Evolutionary conservation across 2,888 invertebrate genomes (phyloP).

Genomic region (Unio pictorum): DNA sequence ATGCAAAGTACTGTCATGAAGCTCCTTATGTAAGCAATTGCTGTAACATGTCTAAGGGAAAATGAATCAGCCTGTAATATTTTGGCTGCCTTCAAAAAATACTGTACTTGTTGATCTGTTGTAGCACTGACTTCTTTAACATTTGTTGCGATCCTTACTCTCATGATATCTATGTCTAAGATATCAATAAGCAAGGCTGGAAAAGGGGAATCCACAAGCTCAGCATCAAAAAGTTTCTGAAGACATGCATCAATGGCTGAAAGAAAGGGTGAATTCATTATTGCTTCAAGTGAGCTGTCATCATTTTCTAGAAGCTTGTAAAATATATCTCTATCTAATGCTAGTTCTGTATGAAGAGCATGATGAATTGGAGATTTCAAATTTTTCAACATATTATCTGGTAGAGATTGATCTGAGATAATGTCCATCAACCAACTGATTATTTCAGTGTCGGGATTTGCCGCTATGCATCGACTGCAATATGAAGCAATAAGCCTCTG

Average conservation of each 20-base stretch:
- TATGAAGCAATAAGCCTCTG: conserved; percentile 15
- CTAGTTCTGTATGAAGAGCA: conserved; percentile 5
- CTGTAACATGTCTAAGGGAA: too few species aligned
- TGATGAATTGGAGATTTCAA: conserved; percentile 10
- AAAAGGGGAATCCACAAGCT: conserved; percentile 8
- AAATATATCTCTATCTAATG: conserved; percentile 7
- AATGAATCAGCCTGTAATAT: too few species aligned
- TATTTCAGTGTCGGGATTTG: conserved; percentile 15
- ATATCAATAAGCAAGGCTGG: conserved; percentile 13
- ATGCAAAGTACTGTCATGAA: too few species aligned
- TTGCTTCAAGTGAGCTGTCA: too few species aligned
- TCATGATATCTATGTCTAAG: conserved; percentile 2
- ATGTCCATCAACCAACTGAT: neutral
- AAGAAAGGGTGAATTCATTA: neutral
- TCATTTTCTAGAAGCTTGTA: neutral
- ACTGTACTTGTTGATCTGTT: too few species aligned
- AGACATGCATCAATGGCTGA: conserved; percentile 4
- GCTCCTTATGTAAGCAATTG: too few species aligned
- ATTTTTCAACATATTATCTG: conserved; percentile 8
- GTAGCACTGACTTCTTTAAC: too few species aligned
- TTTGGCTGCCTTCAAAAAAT: too few species aligned
- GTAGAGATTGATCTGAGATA: neutral
- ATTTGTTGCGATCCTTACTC: neutral
- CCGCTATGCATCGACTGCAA: conserved; percentile 15
- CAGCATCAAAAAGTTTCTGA: neutral